phyloP scores from a whole-genome alignment of 2,888 invertebrate genomes.

The Atrina japonica region DNA sequence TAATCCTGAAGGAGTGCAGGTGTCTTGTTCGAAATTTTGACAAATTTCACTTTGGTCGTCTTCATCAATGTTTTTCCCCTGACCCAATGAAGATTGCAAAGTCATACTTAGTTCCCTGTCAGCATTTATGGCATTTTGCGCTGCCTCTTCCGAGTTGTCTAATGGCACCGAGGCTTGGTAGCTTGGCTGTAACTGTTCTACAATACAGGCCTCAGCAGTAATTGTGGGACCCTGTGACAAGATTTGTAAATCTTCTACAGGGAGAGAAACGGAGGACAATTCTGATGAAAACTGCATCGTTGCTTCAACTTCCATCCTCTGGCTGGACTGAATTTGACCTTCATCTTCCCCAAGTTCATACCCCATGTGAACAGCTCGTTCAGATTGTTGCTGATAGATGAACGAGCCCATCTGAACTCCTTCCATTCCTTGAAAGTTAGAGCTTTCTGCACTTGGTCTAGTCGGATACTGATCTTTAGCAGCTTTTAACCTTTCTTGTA shows the following conservation, averaged over 20 bases:
- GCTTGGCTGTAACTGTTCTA: constrained; percentile 46
- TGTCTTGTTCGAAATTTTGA: too few species aligned
- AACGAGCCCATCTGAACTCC: constrained; percentile 3
- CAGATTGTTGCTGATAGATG: constrained; percentile 17
- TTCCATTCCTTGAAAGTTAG: constrained; percentile 13
- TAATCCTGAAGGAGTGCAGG: not conserved
- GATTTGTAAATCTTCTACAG: constrained; percentile 53
- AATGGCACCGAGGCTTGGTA: constrained; percentile 47
- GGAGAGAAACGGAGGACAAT: constrained; percentile 51
- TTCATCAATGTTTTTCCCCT: constrained; percentile 32
- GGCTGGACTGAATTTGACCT: not conserved
- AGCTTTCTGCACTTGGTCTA: not conserved
- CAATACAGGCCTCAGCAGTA: constrained; percentile 52
- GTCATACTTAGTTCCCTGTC: constrained; percentile 66
- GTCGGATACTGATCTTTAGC: constrained; percentile 8
- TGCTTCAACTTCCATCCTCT: constrained; percentile 39
- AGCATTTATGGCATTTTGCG: constrained; percentile 69
- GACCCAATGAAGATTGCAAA: constrained; percentile 41
- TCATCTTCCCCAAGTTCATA: not conserved
- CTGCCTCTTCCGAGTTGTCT: constrained; percentile 63
- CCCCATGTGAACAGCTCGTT: constrained; percentile 12
- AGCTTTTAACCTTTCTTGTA: constrained; percentile 53
- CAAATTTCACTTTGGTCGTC: not conserved
- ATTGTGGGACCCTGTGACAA: constrained; percentile 58
- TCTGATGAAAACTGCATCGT: constrained; percentile 54